Conservation (phyloP, 2,888 invertebrate species). For the Laspeyria flexula region DNA sequence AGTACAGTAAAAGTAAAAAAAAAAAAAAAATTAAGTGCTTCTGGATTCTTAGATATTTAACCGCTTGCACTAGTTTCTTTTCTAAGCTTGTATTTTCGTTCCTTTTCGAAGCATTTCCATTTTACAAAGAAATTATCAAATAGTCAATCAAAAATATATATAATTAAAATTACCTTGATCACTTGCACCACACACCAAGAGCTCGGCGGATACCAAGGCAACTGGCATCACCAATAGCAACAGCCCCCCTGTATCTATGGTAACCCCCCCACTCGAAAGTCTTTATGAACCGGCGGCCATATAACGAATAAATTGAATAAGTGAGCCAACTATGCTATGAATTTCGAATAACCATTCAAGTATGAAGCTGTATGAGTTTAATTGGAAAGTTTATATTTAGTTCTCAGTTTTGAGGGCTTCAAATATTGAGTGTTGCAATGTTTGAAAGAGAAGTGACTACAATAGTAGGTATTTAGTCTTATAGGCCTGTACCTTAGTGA, state of each 20-base stretch:
- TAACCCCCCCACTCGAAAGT: conserved; percentile 63
- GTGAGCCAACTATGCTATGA: conserved; percentile 57
- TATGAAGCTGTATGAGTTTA: conserved; percentile 44
- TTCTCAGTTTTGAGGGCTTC: conserved; percentile 27
- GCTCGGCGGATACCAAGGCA: conserved; percentile 65
- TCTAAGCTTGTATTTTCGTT: no score
- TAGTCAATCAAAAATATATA: neutral
- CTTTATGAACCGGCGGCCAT: conserved; percentile 70
- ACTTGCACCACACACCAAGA: conserved; percentile 43
- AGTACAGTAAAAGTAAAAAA: no score
- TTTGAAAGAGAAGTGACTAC: neutral
- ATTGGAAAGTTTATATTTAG: conserved; percentile 43
- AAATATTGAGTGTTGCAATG: conserved; percentile 6
- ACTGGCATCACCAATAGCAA: conserved; percentile 76
- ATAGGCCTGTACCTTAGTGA: no score
- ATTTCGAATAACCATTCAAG: conserved; percentile 54
- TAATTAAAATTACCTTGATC: conserved; percentile 13
- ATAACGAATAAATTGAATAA: conserved; percentile 50
- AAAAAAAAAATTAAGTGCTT: no score
- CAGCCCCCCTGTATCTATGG: conserved; percentile 71
- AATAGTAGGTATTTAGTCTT: no score
- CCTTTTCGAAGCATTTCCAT: no score
- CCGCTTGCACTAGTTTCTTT: no score
- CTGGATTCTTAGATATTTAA: no score
- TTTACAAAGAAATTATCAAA: neutral